A percentile compares a stretch with the other conserved stretches of the same genome.
Conservation (phyloP, 2,797 vertebrate genomes). For the Spea hammondii region DNA sequence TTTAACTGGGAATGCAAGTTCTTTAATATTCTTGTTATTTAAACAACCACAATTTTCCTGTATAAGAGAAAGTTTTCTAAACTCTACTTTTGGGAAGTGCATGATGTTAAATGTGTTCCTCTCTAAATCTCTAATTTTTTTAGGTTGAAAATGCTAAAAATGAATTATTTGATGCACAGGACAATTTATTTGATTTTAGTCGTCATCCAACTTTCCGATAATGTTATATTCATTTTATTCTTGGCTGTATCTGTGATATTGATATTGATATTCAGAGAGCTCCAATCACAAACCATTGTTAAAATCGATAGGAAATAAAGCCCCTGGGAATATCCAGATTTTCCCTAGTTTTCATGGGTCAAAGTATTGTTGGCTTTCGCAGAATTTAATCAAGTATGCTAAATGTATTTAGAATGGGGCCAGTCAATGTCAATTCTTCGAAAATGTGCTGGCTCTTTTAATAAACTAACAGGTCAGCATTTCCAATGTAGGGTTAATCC, state of each 20-base stretch:
- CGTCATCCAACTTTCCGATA: neutral
- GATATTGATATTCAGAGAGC: slow-evolving; percentile 21
- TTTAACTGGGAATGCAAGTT: neutral
- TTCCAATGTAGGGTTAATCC: slow-evolving; percentile 40
- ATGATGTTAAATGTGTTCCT: too few relatives aligned
- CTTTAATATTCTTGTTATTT: neutral
- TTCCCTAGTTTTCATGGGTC: slow-evolving; percentile 44
- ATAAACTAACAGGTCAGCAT: slow-evolving; percentile 40
- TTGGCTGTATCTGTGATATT: slow-evolving; percentile 8
- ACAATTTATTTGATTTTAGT: slow-evolving; percentile 6
- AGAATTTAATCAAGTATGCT: slow-evolving; percentile 48
- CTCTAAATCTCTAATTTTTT: too few relatives aligned
- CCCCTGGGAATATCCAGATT: slow-evolving; percentile 24
- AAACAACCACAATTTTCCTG: neutral
- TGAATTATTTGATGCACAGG: neutral
- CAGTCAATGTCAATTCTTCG: slow-evolving; percentile 33
- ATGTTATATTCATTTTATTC: slow-evolving; percentile 19
- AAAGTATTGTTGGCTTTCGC: slow-evolving; percentile 40
- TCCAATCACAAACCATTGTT: slow-evolving; percentile 26
- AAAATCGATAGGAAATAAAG: slow-evolving; percentile 41
- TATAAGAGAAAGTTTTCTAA: neutral
- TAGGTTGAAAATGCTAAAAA: too few relatives aligned
- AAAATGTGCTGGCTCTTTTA: slow-evolving; percentile 38
- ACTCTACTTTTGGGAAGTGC: neutral
- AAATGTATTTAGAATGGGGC: slow-evolving; percentile 39